Evolutionary conservation across 2,888 invertebrate species (phyloP).

Genomic region (Smittia sp.): DNA sequence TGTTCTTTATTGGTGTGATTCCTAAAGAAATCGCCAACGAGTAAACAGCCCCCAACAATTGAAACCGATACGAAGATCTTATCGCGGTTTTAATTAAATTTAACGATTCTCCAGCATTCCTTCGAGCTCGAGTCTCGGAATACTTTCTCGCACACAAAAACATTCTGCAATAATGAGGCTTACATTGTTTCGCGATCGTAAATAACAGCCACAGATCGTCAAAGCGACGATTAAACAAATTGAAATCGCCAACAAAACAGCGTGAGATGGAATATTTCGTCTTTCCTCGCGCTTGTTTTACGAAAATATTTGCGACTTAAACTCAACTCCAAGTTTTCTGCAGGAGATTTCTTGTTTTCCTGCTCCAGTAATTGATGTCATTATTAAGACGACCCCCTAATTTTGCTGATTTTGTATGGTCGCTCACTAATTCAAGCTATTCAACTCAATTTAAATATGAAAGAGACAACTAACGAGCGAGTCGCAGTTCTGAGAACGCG

Average conservation of each 20-base stretch:
- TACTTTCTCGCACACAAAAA: not conserved
- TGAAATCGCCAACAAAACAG: constrained; percentile 20
- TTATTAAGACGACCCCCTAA: not conserved
- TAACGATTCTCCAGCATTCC: not conserved
- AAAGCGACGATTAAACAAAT: constrained; percentile 17
- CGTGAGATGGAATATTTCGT: not conserved
- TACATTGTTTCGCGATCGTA: not conserved
- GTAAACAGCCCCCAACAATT: not conserved
- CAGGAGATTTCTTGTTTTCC: not conserved
- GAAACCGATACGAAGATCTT: not conserved
- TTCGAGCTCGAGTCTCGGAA: not conserved
- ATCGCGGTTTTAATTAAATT: not conserved
- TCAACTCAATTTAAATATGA: too few relatives aligned
- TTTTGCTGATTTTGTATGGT: not conserved
- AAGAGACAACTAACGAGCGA: too few relatives aligned
- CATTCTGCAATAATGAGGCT: not conserved
- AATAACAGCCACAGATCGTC: constrained; percentile 4
- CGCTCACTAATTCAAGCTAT: too few relatives aligned
- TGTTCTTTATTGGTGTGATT: too few relatives aligned
- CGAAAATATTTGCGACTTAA: not conserved
- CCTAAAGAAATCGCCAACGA: too few relatives aligned
- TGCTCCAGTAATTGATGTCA: not conserved
- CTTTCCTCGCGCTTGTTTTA: not conserved
- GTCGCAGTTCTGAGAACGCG: too few relatives aligned
- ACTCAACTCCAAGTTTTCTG: not conserved